Base-by-base conservation (phyloP, 2,888 invertebrate genomes). In the Caenorhabditis plicata region DNA sequence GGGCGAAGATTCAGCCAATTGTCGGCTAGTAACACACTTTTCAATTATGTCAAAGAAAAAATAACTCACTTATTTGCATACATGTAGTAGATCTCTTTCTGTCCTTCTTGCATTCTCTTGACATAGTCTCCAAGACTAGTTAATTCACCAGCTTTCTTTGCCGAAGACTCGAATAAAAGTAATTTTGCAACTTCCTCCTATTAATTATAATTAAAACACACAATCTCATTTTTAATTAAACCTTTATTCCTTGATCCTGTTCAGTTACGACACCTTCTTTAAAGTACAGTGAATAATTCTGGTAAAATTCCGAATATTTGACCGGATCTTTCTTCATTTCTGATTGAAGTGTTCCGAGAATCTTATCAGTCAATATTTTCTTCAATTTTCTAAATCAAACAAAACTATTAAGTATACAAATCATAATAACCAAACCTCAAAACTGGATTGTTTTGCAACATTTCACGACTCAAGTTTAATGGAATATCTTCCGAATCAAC, bases 401-500 rank as follows among this genome's bases (percentile, higher is more conserved):
- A n/a, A n/a, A n/a, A n/a, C n/a, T n/a, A n/a, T n/a, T n/a, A n/a
- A n/a, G n/a, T n/a, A n/a, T n/a, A n/a, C n/a, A n/a, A n/a, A n/a
- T n/a, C n/a, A n/a, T n/a, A n/a, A n/a, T n/a, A n/a, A n/a, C n/a
- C n/a, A n/a, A n/a, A n/a, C n/a, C n/a, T n/a, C 70, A 96, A 92
- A 3, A 96, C 85, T 22, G 88, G 87, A 82, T 92, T 92, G 79
- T 96, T 94, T 83, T 96, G 96, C 42, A 96, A 85, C 56, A 96
- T 83, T 83, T 96, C 96, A 80, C 96, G 86, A 81, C 94, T 95
- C 60, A 96, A 86, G 86, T 96, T 96, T 50, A 96, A 84, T 35
- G 96, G 96, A 84, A 96, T 94, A 83, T 96, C 96, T 85, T 96
- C 96, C 1, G 93, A 94, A 85, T 96, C 96, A 15, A 96, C 92